A percentile compares a stretch with the other conserved stretches of the same genome.
Evolutionary conservation across 2,888 invertebrate species (phyloP).

Genomic region (Chloroclysta siterata): DNA sequence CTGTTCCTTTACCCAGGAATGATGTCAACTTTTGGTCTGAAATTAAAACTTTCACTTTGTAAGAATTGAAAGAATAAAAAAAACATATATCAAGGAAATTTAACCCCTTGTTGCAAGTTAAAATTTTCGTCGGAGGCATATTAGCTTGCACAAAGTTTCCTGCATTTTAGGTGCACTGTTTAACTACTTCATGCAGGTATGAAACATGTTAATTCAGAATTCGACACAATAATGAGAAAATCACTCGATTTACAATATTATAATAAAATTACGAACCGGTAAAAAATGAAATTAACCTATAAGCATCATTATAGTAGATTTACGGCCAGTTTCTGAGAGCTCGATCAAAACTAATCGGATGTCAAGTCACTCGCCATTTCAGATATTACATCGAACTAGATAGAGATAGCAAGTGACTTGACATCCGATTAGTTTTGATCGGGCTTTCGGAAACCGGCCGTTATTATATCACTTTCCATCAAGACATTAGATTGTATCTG

Average conservation of each 20-base stretch:
- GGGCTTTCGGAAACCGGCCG: too few species aligned
- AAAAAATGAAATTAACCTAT: too few species aligned
- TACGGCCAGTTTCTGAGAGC: too few species aligned
- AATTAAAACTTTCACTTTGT: conserved; percentile 60
- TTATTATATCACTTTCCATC: too few species aligned
- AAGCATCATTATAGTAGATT: too few species aligned
- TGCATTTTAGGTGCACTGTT: not conserved
- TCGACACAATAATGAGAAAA: not conserved
- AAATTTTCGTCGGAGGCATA: not conserved
- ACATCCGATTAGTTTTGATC: too few species aligned
- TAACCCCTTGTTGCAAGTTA: not conserved
- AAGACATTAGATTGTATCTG: too few species aligned
- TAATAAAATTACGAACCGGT: not conserved
- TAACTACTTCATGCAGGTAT: not conserved
- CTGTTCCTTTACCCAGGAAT: conserved; percentile 51
- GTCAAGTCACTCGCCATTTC: too few species aligned
- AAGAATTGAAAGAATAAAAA: conserved; percentile 18
- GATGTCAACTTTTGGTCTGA: conserved; percentile 62
- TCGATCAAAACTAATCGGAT: too few species aligned
- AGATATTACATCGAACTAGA: too few species aligned
- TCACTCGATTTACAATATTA: not conserved
- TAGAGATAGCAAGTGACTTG: too few species aligned
- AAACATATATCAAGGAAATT: not conserved
- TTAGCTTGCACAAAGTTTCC: not conserved
- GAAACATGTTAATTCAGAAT: not conserved